These are phyloP conservation scores for Mamestra brassicae DNA, from an alignment of 2,888 invertebrate species.

Conservation along the genomic window DNA sequence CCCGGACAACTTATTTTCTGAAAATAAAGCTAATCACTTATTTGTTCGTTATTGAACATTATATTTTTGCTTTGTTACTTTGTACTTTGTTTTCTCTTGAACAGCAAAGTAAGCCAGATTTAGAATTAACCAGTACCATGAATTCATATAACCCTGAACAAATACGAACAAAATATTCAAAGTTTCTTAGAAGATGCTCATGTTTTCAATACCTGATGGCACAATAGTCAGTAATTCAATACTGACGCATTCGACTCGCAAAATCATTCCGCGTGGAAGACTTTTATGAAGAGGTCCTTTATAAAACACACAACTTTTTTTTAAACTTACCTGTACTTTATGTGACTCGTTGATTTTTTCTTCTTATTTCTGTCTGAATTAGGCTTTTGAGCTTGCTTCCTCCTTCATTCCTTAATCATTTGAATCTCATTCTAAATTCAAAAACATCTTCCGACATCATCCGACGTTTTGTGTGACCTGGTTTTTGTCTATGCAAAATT, in stretches of 20 bases:
- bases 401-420: constrained; percentile 1
- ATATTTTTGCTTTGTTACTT: not conserved
- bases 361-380: constrained; percentile 28
- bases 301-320: constrained; percentile 49
- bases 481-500: not conserved
- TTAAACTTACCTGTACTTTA: constrained; percentile 49
- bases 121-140: constrained; percentile 7
- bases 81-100: not conserved
- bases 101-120: not conserved
- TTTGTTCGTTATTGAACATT: constrained; percentile 2
- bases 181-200: constrained; percentile 42
- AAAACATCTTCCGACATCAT: not conserved
- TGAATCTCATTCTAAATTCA: constrained; percentile 3
- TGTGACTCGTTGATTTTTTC: constrained; percentile 13
- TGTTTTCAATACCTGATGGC: constrained; percentile 41
- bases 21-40: not conserved
- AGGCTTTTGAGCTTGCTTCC: constrained; percentile 18
- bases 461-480: not conserved
- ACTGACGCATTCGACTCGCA: constrained; percentile 54
- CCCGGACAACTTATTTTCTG: too few species aligned
- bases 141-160: constrained; percentile 7
- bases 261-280: constrained; percentile 55
- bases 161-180: constrained; percentile 30
- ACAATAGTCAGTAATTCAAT: constrained; percentile 66
- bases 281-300: constrained; percentile 53